Percentiles rank a stretch among this genome's conserved stretches.
These are phyloP conservation scores for Nymphalis urticae DNA, from an alignment of 2,888 invertebrate genomes.

Conservation along the genomic window DNA sequence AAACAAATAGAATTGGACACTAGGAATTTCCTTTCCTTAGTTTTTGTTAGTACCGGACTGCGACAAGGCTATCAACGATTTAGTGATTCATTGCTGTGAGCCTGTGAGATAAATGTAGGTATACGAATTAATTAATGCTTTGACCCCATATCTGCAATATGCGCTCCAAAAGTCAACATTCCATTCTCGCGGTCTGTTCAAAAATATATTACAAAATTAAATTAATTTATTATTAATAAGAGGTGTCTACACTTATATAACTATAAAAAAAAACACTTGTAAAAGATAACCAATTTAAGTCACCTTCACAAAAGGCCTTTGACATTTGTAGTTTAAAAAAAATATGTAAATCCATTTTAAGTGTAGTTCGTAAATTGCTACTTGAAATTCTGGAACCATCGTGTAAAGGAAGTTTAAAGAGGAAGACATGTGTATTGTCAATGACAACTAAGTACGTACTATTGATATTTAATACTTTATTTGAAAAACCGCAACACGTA, in stretches of 20 bases:
- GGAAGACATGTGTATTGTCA: slow-evolving; percentile 29
- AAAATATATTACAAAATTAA: not conserved
- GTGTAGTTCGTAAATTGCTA: not conserved
- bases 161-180: slow-evolving; percentile 33
- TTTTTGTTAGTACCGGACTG: slow-evolving; percentile 41
- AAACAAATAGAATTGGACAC: slow-evolving; percentile 46
- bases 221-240: not conserved
- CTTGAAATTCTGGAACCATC: slow-evolving; percentile 28
- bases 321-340: too few relatives aligned
- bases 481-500: slow-evolving; percentile 1
- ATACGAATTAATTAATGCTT: slow-evolving; percentile 37
- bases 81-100: slow-evolving; percentile 51
- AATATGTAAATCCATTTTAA: not conserved
- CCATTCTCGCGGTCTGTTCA: slow-evolving; percentile 18
- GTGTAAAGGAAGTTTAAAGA: slow-evolving; percentile 21
- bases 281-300: too few relatives aligned
- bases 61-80: slow-evolving; percentile 52
- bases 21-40: slow-evolving; percentile 64
- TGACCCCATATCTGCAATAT: slow-evolving; percentile 36
- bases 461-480: slow-evolving; percentile 3
- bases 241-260: too few relatives aligned
- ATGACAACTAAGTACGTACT: slow-evolving; percentile 14
- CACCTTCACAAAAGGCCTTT: too few relatives aligned
- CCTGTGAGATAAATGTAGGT: slow-evolving; percentile 39
- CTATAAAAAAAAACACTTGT: not conserved